A percentile compares a stretch with the other conserved stretches of the same genome.
Evolutionary conservation across 1,140 invertebrate species (phyloP).

Genomic region (Macrobrachium rosenbergii): DNA sequence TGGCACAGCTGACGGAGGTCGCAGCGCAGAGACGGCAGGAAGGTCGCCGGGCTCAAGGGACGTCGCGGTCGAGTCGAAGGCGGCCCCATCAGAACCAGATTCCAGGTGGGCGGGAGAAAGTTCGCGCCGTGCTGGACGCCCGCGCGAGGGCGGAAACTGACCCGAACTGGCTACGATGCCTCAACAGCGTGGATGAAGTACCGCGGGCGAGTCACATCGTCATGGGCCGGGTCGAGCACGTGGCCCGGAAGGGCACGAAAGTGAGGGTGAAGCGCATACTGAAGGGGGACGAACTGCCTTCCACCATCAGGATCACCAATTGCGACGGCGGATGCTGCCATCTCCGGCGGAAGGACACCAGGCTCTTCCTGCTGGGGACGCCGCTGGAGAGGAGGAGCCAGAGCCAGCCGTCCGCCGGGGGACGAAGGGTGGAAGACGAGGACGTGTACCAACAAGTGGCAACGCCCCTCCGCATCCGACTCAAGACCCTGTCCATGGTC

Average conservation of each 20-base stretch:
- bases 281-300: constrained; percentile 33
- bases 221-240: constrained; percentile 45
- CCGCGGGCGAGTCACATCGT: constrained; percentile 27
- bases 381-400: constrained; percentile 5
- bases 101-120: constrained; percentile 12
- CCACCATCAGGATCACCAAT: constrained; percentile 10
- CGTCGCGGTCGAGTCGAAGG: background rate
- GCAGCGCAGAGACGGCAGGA: background rate
- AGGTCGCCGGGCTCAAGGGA: background rate
- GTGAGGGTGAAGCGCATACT: constrained; percentile 27
- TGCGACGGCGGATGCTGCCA: constrained; percentile 39
- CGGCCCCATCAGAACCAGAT: background rate
- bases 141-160: constrained; percentile 4
- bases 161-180: background rate
- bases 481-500: constrained; percentile 24
- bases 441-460: constrained; percentile 48
- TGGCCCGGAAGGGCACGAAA: background rate
- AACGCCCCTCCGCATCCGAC: constrained; percentile 30
- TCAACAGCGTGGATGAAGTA: background rate
- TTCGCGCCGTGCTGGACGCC: constrained; percentile 4
- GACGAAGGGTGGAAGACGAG: background rate
- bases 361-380: constrained; percentile 45
- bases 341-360: constrained; percentile 34
- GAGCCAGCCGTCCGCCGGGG: background rate
- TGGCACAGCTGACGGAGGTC: too few relatives aligned